Evolutionary conservation across 2,113 vertebrate genomes (phyloP), one percentile per base, ranked within the genome.

Genomic region (Sciurus niger): DNA sequence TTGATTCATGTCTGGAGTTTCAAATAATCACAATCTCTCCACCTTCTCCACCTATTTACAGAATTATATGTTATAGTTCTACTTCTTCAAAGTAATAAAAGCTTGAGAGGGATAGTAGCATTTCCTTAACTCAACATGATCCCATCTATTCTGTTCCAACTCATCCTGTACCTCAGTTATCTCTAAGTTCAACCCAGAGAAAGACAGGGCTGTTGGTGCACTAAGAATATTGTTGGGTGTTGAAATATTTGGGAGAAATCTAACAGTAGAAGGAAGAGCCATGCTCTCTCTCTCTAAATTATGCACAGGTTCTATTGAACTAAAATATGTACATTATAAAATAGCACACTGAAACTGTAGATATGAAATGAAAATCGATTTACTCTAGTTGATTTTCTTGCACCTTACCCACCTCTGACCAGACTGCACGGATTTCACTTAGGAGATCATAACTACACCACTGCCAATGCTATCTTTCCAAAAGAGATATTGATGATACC

Each of bases 1-100:
- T 93, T 83, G 92, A 79, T 76, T 97, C 51, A 80, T 92, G 74
- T 89, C 43, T 46, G 67, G 91, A 40, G n/a, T 78, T 55, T 58
- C 37, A 84, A 93, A 89, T 89, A 22, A 67, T 94, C 28, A 78
- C 79, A 87, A n/a, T 24, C 28, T 55, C 60, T 34, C 32, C 32
- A 83, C 6, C 8, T 68, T 94, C 17, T 70, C 34, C 8, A 74
- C 48, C 46, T 79, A 2, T 63, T 89, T 94, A 88, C 67, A 53
- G 92, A 58, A 84, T 22, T 30, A 8, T 73, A 40, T 73, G 46
- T 46, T 85, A 17, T 22, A 87, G 60, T 89, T 93, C 30, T 68
- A 17, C 25, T 77, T 93, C 34, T 96, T 83, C 67, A 92, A 76
- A 78, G 60, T 67, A 65, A 74, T 72, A 67, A 67, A 91, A 92